A percentile compares a stretch with the other conserved stretches of the same genome.
These are phyloP conservation scores for Cinclus cinclus DNA, from an alignment of 2,113 vertebrate species.

Conservation along the genomic window DNA sequence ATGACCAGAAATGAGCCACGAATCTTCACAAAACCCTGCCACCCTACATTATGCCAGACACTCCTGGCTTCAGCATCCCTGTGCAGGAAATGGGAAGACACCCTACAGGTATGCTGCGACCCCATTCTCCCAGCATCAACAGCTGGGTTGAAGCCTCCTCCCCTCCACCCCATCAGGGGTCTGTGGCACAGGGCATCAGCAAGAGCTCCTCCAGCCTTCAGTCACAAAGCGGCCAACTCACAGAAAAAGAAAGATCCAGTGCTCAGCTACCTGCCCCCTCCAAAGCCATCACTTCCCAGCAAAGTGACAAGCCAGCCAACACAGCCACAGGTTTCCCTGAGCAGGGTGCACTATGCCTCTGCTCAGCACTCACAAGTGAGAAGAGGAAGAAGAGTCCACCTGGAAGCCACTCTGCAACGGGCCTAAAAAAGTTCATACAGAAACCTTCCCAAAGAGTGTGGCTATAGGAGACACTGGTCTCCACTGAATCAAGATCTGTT, in stretches of 20 bases:
- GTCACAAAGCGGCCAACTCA: neutral
- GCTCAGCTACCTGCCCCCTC: neutral
- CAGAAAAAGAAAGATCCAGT: neutral
- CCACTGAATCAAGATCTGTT: conserved; percentile 76
- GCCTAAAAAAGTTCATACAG: conserved; percentile 53
- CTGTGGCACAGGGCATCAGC: neutral
- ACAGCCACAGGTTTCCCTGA: neutral
- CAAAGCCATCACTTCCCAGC: neutral
- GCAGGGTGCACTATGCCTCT: neutral
- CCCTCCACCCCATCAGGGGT: fast-evolving
- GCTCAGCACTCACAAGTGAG: neutral
- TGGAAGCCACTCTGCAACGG: conserved; percentile 17
- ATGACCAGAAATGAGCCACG: neutral
- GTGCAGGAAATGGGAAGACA: neutral
- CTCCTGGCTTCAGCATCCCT: neutral
- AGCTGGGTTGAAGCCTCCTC: neutral
- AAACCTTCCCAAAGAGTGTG: conserved; percentile 67
- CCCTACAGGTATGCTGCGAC: neutral
- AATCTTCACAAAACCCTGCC: neutral
- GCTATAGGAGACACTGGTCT: conserved; percentile 68
- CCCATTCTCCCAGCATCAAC: neutral
- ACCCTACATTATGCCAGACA: fast-evolving
- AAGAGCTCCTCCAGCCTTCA: neutral
- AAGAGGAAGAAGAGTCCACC: neutral
- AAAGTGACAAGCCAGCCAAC: neutral